Percentiles rank a stretch among this genome's conserved stretches.
phyloP scores from a whole-genome alignment of 2,113 vertebrate genomes.

The Petrocephalus microphthalmus region DNA sequence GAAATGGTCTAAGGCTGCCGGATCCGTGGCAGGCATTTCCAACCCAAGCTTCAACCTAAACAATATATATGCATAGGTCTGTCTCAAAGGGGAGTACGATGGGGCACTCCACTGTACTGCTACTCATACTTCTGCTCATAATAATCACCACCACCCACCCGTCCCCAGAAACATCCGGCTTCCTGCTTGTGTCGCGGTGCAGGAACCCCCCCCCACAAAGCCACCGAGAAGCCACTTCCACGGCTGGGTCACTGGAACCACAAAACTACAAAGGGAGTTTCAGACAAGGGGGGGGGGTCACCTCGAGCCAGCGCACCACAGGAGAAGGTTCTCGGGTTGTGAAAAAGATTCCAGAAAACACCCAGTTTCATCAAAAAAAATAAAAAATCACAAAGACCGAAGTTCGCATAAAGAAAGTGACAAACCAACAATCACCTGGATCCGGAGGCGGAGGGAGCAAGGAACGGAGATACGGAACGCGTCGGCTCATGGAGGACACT shows the following conservation, averaged over 20 bases:
- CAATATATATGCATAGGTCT: background rate
- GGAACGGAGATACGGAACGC: background rate
- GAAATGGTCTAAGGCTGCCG: background rate
- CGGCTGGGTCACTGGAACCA: background rate
- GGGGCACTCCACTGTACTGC: background rate
- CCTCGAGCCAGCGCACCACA: background rate
- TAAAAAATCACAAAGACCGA: background rate
- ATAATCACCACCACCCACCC: background rate
- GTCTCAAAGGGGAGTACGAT: background rate
- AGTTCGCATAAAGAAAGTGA: background rate
- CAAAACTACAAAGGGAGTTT: background rate
- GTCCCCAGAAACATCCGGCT: background rate
- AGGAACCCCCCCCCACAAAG: background rate
- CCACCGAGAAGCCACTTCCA: background rate
- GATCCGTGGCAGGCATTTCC: background rate
- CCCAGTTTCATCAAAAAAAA: background rate
- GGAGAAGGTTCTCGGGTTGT: background rate
- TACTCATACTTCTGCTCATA: background rate
- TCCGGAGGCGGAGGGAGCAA: background rate
- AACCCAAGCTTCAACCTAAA: background rate
- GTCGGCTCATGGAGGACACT: background rate
- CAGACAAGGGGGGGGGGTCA: background rate
- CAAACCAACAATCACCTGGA: background rate
- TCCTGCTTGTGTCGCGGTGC: background rate
- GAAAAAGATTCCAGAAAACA: background rate